Evolutionary conservation across 2,888 invertebrate species (phyloP).

Genomic region (Athalia circularis): DNA sequence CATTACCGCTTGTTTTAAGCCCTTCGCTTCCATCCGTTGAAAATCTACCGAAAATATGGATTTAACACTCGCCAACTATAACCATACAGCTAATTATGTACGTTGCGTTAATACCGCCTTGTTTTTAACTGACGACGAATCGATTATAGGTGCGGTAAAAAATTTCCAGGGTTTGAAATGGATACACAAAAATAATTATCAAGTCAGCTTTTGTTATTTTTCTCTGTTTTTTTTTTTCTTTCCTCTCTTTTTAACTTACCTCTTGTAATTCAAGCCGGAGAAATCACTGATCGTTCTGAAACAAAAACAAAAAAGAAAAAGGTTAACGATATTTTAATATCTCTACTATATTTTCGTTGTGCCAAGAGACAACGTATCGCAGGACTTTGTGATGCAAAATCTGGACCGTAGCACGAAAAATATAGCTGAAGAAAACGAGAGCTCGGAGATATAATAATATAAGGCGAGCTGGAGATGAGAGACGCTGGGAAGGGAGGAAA

Average conservation of each 20-base stretch:
- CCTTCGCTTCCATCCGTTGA: background rate
- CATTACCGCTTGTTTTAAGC: conserved; percentile 44
- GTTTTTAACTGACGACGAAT: conserved; percentile 28
- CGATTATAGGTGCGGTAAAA: background rate
- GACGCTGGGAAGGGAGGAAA: background rate
- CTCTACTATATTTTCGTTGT: background rate
- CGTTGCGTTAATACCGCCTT: conserved; percentile 15
- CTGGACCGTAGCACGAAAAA: conserved; percentile 5
- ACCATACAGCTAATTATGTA: conserved; percentile 12
- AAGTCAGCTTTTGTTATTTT: too few relatives aligned
- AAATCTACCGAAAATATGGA: conserved; percentile 40
- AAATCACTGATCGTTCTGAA: conserved; percentile 65
- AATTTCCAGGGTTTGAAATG: too few relatives aligned
- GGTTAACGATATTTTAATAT: conserved; percentile 1
- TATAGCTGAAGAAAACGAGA: too few relatives aligned
- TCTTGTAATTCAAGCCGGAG: conserved; percentile 58
- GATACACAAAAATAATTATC: too few relatives aligned
- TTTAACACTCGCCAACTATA: conserved; percentile 28
- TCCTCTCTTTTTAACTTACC: conserved; percentile 56
- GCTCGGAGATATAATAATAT: too few relatives aligned
- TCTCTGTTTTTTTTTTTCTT: background rate
- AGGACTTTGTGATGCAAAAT: conserved; percentile 35
- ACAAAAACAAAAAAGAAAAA: conserved; percentile 48
- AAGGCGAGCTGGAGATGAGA: background rate
- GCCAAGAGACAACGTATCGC: background rate